phyloP scores from a whole-genome alignment of 2,888 invertebrate species.

The Drosophila borealis region DNA sequence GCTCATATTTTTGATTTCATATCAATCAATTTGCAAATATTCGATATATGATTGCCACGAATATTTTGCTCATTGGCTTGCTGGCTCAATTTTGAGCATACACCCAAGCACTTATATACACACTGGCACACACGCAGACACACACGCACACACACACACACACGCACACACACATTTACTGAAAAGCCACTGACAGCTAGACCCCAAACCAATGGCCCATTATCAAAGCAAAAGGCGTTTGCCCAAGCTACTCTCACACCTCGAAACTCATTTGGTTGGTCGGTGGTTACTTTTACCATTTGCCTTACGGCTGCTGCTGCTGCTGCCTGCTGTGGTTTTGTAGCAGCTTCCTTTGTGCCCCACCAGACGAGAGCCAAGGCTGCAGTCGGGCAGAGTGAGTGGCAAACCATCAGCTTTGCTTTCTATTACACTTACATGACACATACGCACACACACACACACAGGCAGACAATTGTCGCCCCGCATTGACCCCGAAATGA shows the following conservation, averaged over 20 bases:
- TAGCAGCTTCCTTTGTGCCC: conserved; percentile 62
- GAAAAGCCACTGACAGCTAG: conserved; percentile 38
- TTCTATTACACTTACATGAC: conserved; percentile 80
- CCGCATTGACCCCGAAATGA: conserved; percentile 66
- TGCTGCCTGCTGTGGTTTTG: conserved; percentile 53
- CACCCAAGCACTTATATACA: conserved; percentile 10
- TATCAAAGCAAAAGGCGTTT: conserved; percentile 75
- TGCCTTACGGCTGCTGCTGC: conserved; percentile 68
- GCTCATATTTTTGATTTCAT: conserved; percentile 29
- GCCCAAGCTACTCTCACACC: conserved; percentile 59
- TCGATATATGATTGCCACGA: conserved; percentile 55
- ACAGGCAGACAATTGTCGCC: conserved; percentile 71
- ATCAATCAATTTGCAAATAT: conserved; percentile 55
- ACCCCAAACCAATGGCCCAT: conserved; percentile 59
- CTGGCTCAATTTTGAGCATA: conserved; percentile 34
- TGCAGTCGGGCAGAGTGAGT: conserved; percentile 38
- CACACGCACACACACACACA: background rate
- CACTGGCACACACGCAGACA: background rate
- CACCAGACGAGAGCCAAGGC: conserved; percentile 21
- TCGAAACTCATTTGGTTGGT: conserved; percentile 73
- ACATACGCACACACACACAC: conserved; percentile 48
- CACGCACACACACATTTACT: conserved; percentile 19
- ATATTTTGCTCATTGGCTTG: conserved; percentile 51
- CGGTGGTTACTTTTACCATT: conserved; percentile 78
- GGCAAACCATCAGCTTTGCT: conserved; percentile 74